phyloP scores from a whole-genome alignment of 2,113 vertebrate species.

The Phyllopteryx taeniolatus region DNA sequence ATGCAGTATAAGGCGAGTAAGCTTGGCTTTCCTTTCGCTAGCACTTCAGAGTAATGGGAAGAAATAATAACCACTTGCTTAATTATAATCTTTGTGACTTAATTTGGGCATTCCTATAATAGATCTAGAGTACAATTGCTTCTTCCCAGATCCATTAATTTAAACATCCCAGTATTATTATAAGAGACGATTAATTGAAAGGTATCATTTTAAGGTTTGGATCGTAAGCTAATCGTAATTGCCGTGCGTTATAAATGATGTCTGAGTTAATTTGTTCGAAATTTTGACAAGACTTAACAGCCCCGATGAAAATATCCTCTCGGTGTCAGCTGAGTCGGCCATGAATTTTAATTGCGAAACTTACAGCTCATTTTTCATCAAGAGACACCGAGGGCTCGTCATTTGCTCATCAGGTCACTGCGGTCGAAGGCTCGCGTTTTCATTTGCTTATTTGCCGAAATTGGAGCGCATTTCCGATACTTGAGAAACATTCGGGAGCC shows the following conservation, averaged over 20 bases:
- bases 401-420: neutral
- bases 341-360: conserved; percentile 6
- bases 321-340: neutral
- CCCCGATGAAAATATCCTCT: conserved; percentile 2
- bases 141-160: neutral
- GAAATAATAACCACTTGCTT: neutral
- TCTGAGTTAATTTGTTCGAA: neutral
- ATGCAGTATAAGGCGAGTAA: neutral
- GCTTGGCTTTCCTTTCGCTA: neutral
- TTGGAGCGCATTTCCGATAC: neutral
- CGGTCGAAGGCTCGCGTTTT: neutral
- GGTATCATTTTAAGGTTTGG: neutral
- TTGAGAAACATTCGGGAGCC: neutral
- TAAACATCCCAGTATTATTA: neutral
- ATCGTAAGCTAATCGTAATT: neutral
- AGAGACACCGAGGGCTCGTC: conserved; percentile 1
- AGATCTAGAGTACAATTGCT: neutral
- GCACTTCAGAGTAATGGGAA: neutral
- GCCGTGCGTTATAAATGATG: neutral
- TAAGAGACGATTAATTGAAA: neutral
- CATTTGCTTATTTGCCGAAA: neutral
- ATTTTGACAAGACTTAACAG: conserved; percentile 1
- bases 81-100: neutral
- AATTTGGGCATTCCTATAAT: neutral
- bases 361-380: conserved; percentile 3